Evolutionary conservation across 2,797 vertebrate species (phyloP).

Genomic region (Spinus olivaceus): DNA sequence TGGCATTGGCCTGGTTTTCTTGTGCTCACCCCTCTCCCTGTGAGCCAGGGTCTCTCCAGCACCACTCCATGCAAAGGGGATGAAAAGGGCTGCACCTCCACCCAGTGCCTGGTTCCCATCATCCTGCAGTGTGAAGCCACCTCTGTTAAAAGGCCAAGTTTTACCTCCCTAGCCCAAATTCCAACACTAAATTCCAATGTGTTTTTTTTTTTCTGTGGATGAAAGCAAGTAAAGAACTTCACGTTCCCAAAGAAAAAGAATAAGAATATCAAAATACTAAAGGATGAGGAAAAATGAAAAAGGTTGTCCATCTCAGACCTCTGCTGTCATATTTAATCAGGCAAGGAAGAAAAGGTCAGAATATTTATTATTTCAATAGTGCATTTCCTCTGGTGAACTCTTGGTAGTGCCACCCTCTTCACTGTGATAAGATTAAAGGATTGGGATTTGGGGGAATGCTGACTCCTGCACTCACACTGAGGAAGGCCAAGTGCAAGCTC

Average conservation of each 20-base stretch:
- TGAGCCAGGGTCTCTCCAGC: neutral
- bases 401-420: neutral
- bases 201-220: neutral
- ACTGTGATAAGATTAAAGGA: neutral
- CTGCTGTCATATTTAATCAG: neutral
- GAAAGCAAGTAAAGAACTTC: neutral
- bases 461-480: neutral
- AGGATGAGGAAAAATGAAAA: neutral
- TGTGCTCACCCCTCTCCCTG: neutral
- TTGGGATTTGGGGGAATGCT: neutral
- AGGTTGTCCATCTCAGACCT: neutral
- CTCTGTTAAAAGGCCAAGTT: neutral
- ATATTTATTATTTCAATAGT: neutral
- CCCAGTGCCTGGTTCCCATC: neutral
- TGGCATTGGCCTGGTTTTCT: neutral
- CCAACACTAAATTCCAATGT: neutral
- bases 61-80: neutral
- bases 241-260: neutral
- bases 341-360: slow-evolving; percentile 5
- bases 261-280: neutral
- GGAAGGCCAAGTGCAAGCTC: neutral
- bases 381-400: neutral
- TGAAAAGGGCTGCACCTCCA: neutral
- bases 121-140: neutral
- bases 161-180: neutral